Base-by-base conservation (phyloP, 2,888 invertebrate species). In the Acanthosepion lycidas region DNA sequence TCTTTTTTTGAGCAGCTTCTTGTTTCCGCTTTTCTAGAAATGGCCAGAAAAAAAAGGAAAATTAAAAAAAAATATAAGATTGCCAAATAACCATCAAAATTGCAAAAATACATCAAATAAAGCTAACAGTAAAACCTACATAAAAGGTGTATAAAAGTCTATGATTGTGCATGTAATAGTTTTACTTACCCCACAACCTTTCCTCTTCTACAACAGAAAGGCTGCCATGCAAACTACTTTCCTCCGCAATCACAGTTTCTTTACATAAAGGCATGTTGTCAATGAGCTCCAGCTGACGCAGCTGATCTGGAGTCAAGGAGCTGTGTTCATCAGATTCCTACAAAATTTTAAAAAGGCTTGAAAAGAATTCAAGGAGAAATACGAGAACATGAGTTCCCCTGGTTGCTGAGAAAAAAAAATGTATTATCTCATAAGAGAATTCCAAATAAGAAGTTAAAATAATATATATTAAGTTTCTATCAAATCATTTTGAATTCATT, bases 1-100 rank as follows among this genome's bases (percentile, higher is more conserved):
- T 98, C 95, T 96, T 96, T 98, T 97, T 98, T 98, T 96, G 98
- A 98, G 95, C 98, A 97, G 97, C 98, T 98, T 95, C 95, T 49
- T 95, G 94, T 55, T 94, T 64, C 91, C 64, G 42, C 28, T 91
- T 91, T 78, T 95, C 94, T 94, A 53, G 8, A 55, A 96, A 96
- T 92, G n/a, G 49, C n/a, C 9, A 3, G n/a, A 12, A n/a, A n/a
- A 78, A 78, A 42, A 42, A 42, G 42, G 42, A 42, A 42, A n/a
- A 78, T n/a, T n/a, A n/a, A 33, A 78, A 3, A 42, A 42, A 42
- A 42, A 42, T 42, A 59, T 23, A 33, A 78, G 9, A 78, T 15
- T 78, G n/a, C 8, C 28, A 28, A 78, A 9, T n/a, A 78, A 78
- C 28, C 78, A 78, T 78, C n/a, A n/a, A n/a, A 12, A 64, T 6